These are phyloP conservation scores for Xestoiulus laeticollis DNA, from an alignment of 2,888 invertebrate genomes.

Conservation along the genomic window DNA sequence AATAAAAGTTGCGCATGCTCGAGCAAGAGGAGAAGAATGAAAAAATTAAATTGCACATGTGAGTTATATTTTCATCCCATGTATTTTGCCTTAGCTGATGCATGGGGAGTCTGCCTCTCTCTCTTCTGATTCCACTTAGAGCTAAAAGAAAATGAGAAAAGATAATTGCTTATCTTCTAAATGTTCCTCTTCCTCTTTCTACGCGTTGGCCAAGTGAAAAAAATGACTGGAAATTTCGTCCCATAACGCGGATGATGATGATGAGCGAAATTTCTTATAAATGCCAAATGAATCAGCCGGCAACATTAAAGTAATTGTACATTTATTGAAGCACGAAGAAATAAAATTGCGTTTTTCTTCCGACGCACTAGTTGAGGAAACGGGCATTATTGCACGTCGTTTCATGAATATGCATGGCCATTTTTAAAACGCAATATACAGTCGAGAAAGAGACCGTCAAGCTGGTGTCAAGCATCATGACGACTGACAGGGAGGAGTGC, in stretches of 20 bases:
- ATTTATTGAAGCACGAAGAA: conserved; percentile 34
- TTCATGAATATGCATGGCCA: neutral
- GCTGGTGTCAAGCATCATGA: conserved; percentile 16
- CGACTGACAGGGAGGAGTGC: neutral
- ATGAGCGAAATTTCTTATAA: conserved; percentile 35
- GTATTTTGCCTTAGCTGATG: neutral
- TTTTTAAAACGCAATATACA: neutral
- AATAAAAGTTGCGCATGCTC: neutral
- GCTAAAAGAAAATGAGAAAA: conserved; percentile 30
- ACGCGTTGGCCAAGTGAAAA: neutral
- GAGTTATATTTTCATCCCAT: conserved; percentile 34
- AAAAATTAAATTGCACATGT: conserved; percentile 31
- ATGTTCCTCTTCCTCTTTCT: conserved; percentile 29
- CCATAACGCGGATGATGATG: conserved; percentile 28
- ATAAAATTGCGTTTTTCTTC: conserved; percentile 24
- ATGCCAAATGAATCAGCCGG: conserved; percentile 32
- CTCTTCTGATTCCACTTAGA: conserved; percentile 32
- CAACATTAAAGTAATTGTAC: conserved; percentile 35
- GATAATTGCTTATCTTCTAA: conserved; percentile 35
- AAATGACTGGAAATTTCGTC: neutral
- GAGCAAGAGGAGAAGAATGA: conserved; percentile 13
- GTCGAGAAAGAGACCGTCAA: neutral
- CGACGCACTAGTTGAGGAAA: neutral
- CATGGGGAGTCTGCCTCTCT: neutral
- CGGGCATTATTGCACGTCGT: neutral